phyloP scores from a whole-genome alignment of 1,140 invertebrate species.

The Antheraea pernyi region DNA sequence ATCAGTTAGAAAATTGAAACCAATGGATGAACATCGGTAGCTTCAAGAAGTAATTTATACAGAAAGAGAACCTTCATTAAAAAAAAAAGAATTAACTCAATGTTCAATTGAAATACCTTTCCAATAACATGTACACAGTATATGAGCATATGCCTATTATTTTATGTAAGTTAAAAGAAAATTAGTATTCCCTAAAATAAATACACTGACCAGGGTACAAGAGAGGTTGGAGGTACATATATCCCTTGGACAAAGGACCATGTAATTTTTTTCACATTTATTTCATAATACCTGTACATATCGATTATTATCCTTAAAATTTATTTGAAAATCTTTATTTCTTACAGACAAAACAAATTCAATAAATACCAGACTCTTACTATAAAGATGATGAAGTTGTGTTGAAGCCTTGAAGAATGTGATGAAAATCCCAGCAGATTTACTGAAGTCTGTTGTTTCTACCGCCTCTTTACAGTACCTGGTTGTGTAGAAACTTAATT shows the following conservation, averaged over 20 bases:
- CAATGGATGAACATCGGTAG: no score
- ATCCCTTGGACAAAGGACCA: constrained; percentile 41
- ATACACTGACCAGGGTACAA: constrained; percentile 39
- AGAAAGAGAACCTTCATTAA: no score
- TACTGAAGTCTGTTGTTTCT: neutral
- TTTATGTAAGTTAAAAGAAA: neutral
- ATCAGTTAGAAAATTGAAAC: no score
- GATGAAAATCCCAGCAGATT: constrained; percentile 14
- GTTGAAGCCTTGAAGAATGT: constrained; percentile 18
- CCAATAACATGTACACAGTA: neutral
- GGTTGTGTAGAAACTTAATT: constrained; percentile 40
- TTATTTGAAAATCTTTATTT: constrained; percentile 57
- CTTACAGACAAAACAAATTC: constrained; percentile 71
- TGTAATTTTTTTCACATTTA: constrained; percentile 45
- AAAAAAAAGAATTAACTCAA: no score
- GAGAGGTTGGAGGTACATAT: constrained; percentile 35
- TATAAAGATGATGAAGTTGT: constrained; percentile 59
- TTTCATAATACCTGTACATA: constrained; percentile 36
- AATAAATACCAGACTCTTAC: constrained; percentile 74
- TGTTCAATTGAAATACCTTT: no score
- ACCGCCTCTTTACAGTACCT: constrained; percentile 48
- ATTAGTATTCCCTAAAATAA: neutral
- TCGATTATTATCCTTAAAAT: constrained; percentile 36
- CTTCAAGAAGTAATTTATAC: no score
- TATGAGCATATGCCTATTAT: neutral